Evolutionary conservation across 2,888 invertebrate species (phyloP).

Genomic region (Achlya flavicornis): DNA sequence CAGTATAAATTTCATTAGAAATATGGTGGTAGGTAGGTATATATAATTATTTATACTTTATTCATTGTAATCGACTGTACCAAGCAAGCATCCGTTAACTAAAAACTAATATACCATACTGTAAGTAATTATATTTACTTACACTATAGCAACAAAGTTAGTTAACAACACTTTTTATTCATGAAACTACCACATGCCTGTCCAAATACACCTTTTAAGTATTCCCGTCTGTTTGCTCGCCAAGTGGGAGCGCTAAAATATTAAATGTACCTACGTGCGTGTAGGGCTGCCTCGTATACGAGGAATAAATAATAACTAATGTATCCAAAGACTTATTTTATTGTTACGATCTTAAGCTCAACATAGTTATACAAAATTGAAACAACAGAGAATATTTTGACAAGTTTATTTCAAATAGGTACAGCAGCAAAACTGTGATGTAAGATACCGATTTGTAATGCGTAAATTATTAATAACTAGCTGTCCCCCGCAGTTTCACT

Average conservation of each 20-base stretch:
- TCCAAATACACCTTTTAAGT: not conserved
- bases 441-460: too few relatives aligned
- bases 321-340: not conserved
- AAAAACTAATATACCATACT: not conserved
- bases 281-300: not conserved
- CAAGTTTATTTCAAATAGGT: too few relatives aligned
- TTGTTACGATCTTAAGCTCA: not conserved
- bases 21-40: too few relatives aligned
- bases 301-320: not conserved
- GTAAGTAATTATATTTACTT: not conserved
- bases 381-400: not conserved
- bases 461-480: too few relatives aligned
- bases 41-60: too few relatives aligned
- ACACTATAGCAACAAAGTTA: not conserved
- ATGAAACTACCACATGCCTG: not conserved
- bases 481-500: too few relatives aligned
- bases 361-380: not conserved
- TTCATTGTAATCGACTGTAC: too few relatives aligned
- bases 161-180: not conserved
- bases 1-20: too few relatives aligned
- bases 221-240: not conserved
- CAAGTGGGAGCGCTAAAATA: not conserved
- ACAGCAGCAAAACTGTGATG: too few relatives aligned
- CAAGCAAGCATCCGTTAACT: too few relatives aligned
- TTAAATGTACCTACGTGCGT: slow-evolving; percentile 8